Base-by-base conservation (phyloP, 2,888 invertebrate genomes). In the Eremobia ochroleuca region DNA sequence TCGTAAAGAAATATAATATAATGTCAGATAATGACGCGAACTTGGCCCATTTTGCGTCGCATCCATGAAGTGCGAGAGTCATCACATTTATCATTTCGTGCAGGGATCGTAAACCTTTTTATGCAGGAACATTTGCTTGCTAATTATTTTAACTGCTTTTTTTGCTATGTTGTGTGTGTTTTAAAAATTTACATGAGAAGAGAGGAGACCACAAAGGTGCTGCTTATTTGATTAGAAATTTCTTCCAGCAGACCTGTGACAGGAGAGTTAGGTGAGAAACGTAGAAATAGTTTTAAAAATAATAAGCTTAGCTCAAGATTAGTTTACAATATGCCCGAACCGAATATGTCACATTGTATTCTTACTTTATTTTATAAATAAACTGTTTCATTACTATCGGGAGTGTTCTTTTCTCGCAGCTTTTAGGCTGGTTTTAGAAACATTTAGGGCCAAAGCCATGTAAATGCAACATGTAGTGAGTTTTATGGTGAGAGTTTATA, bases 11-110 rank as follows among this genome's bases (percentile, higher is more conserved):
- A 81, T 75, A 81, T 81, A 58, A 85, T 52, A 81, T 52, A 40
- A 73, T 34, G 52, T 66, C 52, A 80, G n/a, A 80, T 85, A 82
- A 82, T 82, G 86, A 82, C 70, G 4, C 55, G 86, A 82, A 70
- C 82, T 82, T 82, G 70, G 49, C 76, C 86, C 69, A 59, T 76
- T 85, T 81, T 69, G 65, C 49, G 59, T 65, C 75, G 68, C 86
- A 66, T 62, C 76, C 81, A 85, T 64, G 76, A 76, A 85, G 77
- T 77, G 77, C 72, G 46, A 40, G 62, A 87, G 81, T 85, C 85
- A 78, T 85, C 61, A 61, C 73, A 78, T 85, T 76, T 82, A 79
- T 85, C 73, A 86, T 77, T 58, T 49, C n/a, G 11, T n/a, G 68
- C 79, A 64, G 79, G 28, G 70, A 64, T 84, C 55, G 55, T 46